Evolutionary conservation across 2,888 invertebrate genomes (phyloP), one percentile per base, ranked within the genome.

Genomic region (Cheilosia soror): DNA sequence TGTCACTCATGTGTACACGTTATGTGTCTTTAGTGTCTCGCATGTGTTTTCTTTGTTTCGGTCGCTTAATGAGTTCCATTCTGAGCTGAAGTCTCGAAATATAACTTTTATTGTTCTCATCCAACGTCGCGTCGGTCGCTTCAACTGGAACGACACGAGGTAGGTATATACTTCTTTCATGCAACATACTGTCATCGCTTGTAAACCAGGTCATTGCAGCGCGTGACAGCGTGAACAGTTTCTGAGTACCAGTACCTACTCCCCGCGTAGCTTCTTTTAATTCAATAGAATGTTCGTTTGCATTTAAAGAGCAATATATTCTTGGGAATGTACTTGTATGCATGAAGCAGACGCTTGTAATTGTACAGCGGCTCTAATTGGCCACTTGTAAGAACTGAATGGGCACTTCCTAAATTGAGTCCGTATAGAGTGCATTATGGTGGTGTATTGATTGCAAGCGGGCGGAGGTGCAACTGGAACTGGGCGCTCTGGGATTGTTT

Each of bases 201-300:
- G 20, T 53, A 83, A 83, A 83, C 55, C 82, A 77, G 82, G 82
- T 77, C 82, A 77, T 29, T 77, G 72, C 66, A 66, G 55, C 66
- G 77, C 71, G 72, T 77, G 82, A 82, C 62, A 77, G 72, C 72
- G 62, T 72, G 77, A 72, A 72, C 77, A 77, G 57, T 65, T 65
- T 58, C 11, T 51, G 27, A 29, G 13, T 63, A 25, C 20, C 20
- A 1, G 1, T 20, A 1, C 20, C 20, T 20, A 20, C 62, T 51
- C 31, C 25, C 47, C 2, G 11, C 9, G 3, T 33, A 47, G 44
- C 31, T 57, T 71, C 25, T 6, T 58, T 5, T 33, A 13, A 40
- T 40, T 7, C 27, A 53, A 55, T 20, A 33, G 55, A 20, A 31
- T 15, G 20, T 47, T 29, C 20, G 58, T 49, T 57, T 53, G 60